These are phyloP conservation scores for Sesia bembeciformis DNA, from an alignment of 2,888 invertebrate genomes.

Conservation along the genomic window DNA sequence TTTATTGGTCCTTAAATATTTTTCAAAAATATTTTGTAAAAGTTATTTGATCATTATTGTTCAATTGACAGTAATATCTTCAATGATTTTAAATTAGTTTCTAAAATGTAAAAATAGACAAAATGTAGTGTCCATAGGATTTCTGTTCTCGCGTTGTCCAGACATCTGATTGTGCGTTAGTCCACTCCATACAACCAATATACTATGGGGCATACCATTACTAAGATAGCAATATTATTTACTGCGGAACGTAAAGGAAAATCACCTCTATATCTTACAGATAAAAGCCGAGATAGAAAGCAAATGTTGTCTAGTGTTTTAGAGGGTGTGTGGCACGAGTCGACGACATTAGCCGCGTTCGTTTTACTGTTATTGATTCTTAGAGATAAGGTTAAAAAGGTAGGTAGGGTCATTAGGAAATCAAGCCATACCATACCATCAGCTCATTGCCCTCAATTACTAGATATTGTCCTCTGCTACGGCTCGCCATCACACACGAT, in stretches of 20 bases:
- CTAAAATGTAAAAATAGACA: too few relatives aligned
- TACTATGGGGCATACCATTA: slow-evolving; percentile 11
- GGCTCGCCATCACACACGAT: too few relatives aligned
- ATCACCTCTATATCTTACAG: neutral
- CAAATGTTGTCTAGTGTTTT: neutral
- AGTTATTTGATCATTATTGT: too few relatives aligned
- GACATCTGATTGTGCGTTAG: slow-evolving; percentile 47
- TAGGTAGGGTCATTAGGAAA: too few relatives aligned
- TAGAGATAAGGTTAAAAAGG: too few relatives aligned
- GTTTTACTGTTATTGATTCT: neutral
- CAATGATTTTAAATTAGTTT: too few relatives aligned
- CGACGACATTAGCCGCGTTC: neutral
- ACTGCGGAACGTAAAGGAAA: neutral
- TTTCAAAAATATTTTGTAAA: too few relatives aligned
- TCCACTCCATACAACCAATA: slow-evolving; percentile 33
- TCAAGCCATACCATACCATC: too few relatives aligned
- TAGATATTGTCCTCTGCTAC: too few relatives aligned
- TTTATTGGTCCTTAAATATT: too few relatives aligned
- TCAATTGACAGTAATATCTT: too few relatives aligned
- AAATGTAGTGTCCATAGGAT: slow-evolving; percentile 13
- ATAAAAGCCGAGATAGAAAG: neutral
- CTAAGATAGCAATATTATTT: slow-evolving; percentile 5
- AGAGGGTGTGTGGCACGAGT: neutral
- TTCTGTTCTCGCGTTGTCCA: slow-evolving; percentile 34
- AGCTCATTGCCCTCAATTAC: too few relatives aligned